Conservation (phyloP, 2,797 vertebrate species). For the Neostethus bicornis region DNA sequence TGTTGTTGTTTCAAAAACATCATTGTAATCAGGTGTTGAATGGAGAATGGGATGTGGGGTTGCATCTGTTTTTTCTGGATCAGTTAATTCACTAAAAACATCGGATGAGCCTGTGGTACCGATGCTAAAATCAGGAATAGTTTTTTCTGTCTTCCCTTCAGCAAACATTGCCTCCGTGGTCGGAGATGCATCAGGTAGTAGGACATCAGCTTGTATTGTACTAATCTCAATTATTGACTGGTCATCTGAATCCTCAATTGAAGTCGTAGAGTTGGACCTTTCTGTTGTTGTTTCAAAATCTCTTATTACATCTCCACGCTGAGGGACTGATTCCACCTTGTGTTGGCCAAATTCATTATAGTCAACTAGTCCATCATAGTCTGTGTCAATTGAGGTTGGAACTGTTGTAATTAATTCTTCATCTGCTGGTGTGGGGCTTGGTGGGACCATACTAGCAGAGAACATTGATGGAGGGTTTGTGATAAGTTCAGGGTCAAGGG, state of each 20-base stretch:
- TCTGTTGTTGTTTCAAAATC: conserved; percentile 16
- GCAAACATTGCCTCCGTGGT: conserved; percentile 69
- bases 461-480: conserved; percentile 77
- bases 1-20: not conserved
- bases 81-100: conserved; percentile 34
- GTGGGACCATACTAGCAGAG: conserved; percentile 81
- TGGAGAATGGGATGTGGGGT: conserved; percentile 8
- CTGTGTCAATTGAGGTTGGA: conserved; percentile 52
- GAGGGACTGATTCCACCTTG: conserved; percentile 15
- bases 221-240: conserved; percentile 68
- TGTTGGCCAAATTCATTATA: conserved; percentile 41
- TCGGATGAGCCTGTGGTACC: conserved; percentile 31
- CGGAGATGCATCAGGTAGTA: conserved; percentile 60
- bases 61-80: conserved; percentile 42
- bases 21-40: conserved; percentile 22
- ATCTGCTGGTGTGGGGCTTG: conserved; percentile 42
- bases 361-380: conserved; percentile 37
- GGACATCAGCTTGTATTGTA: conserved; percentile 72
- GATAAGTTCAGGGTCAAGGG: conserved; percentile 26
- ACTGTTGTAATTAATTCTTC: conserved; percentile 57
- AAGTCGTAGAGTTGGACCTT: conserved; percentile 6
- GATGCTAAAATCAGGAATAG: conserved; percentile 50
- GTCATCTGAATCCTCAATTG: conserved; percentile 52
- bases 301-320: conserved; percentile 57
- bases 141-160: conserved; percentile 65